Conservation (phyloP, 2,797 vertebrate genomes). For the Epinephelus malabaricus region DNA sequence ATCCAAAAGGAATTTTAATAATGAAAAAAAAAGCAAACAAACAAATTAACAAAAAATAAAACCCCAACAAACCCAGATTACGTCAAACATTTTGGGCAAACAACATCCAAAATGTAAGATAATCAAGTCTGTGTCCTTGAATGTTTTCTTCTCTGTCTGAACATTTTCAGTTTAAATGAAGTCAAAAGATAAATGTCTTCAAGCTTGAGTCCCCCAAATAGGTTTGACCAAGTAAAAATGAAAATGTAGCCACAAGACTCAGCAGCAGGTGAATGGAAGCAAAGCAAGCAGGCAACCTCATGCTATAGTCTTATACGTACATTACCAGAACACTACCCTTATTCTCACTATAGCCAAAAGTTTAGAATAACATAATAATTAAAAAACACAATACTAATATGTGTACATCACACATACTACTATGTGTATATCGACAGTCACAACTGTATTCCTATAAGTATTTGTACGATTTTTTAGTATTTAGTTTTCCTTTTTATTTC, state of each 20-base stretch:
- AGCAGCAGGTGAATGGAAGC: background rate
- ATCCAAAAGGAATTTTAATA: background rate
- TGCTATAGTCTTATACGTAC: background rate
- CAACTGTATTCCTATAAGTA: no score
- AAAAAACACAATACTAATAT: no score
- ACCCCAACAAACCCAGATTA: background rate
- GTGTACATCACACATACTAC: no score
- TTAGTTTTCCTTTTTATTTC: no score
- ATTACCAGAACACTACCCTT: no score
- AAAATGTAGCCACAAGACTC: background rate
- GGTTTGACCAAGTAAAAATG: background rate
- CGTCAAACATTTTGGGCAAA: background rate
- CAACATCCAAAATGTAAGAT: background rate
- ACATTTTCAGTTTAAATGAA: background rate
- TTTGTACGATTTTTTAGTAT: no score
- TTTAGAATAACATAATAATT: no score
- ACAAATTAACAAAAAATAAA: background rate
- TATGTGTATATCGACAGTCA: no score
- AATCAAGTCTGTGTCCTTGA: background rate
- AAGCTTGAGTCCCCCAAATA: background rate
- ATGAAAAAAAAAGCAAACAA: background rate
- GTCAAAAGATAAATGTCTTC: background rate
- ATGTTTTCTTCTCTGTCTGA: background rate
- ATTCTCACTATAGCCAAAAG: no score
- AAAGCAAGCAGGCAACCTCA: background rate